These are phyloP conservation scores for Trimorus sp. DNA, from an alignment of 2,888 invertebrate genomes.

Conservation along the genomic window DNA sequence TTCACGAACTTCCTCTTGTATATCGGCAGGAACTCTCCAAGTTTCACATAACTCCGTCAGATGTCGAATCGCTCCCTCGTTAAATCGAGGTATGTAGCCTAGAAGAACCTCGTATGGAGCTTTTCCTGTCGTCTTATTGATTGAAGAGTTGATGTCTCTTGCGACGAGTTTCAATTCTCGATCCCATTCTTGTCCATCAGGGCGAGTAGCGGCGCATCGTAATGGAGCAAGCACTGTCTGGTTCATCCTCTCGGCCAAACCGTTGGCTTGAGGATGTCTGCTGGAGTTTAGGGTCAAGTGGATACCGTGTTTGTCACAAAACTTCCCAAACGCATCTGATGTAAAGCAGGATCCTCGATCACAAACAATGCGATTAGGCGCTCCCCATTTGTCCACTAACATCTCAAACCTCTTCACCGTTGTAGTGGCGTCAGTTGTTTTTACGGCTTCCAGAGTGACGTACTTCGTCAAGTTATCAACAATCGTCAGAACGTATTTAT, in stretches of 20 bases:
- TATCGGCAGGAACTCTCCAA: too few species aligned
- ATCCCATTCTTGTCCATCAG: conserved; percentile 56
- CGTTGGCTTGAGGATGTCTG: conserved; percentile 56
- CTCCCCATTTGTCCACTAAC: conserved; percentile 59
- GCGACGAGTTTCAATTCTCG: conserved; percentile 25
- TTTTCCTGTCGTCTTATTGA: conserved; percentile 48
- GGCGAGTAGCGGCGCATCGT: conserved; percentile 12
- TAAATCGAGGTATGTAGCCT: conserved; percentile 39
- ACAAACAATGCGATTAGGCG: conserved; percentile 62
- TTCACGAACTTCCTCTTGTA: conserved; percentile 7
- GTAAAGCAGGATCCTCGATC: conserved; percentile 67
- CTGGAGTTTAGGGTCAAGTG: too few species aligned
- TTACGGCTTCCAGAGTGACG: background rate
- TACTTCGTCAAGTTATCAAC: conserved; percentile 17
- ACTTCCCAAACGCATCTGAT: conserved; percentile 50
- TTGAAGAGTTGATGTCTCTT: conserved; percentile 44
- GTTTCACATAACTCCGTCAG: too few species aligned
- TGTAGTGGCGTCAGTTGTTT: conserved; percentile 25
- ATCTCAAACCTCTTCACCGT: conserved; percentile 49
- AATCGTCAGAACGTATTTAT: background rate
- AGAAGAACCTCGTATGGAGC: conserved; percentile 53
- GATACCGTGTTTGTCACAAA: conserved; percentile 58
- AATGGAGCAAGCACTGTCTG: conserved; percentile 57
- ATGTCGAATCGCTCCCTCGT: too few species aligned
- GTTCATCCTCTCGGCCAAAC: conserved; percentile 55